Evolutionary conservation across 1,140 invertebrate species (phyloP).

Genomic region (Leguminivora glycinivorella): DNA sequence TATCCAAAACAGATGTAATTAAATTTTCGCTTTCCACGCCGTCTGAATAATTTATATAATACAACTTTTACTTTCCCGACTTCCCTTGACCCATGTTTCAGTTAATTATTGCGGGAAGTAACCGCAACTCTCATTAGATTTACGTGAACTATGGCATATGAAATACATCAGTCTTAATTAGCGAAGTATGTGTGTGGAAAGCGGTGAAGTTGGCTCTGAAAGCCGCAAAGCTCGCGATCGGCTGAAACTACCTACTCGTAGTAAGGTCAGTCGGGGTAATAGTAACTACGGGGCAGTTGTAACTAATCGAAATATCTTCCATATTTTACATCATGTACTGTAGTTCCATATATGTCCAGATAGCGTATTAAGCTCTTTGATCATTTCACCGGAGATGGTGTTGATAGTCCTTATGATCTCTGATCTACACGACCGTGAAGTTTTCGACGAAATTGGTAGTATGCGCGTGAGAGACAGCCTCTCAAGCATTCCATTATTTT

Average conservation of each 20-base stretch:
- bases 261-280: no score
- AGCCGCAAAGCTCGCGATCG: conserved; percentile 7
- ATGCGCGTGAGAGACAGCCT: no score
- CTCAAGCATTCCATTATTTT: no score
- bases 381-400: no score
- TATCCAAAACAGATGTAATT: conserved; percentile 8
- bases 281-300: no score
- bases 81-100: conserved; percentile 12
- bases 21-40: background rate
- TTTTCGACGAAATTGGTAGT: no score
- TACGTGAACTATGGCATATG: conserved; percentile 10
- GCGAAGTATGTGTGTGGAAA: conserved; percentile 14
- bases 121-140: conserved; percentile 14
- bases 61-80: conserved; percentile 7
- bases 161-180: conserved; percentile 5
- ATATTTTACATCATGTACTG: no score
- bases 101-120: conserved; percentile 13
- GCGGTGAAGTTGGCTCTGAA: background rate
- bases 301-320: no score
- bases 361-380: no score
- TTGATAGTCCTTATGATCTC: no score
- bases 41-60: conserved; percentile 21
- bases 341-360: no score
- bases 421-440: no score
- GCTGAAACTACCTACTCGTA: background rate